phyloP scores from a whole-genome alignment of 2,113 vertebrate species.

The Stegostoma tigrinum region DNA sequence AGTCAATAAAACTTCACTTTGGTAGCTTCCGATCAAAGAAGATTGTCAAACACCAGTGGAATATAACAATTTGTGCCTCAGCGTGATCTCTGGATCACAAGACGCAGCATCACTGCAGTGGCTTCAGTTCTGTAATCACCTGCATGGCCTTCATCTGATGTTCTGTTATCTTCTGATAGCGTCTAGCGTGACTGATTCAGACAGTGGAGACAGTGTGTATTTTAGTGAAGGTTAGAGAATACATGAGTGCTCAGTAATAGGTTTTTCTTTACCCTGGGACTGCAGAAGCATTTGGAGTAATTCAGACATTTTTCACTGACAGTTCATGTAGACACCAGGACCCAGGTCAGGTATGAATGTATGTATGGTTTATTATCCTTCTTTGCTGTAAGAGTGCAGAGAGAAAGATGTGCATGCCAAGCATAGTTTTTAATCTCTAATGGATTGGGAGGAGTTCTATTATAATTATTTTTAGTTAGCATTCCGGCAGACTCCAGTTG shows the following conservation, averaged over 20 bases:
- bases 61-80: not conserved
- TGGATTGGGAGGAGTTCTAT: not conserved
- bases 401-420: conserved; percentile 3
- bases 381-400: not conserved
- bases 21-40: not conserved
- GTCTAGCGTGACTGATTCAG: not conserved
- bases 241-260: not conserved
- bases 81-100: not conserved
- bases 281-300: not conserved
- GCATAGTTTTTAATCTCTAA: not conserved
- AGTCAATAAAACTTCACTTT: not conserved
- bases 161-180: not conserved
- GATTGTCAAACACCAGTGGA: not conserved
- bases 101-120: not conserved
- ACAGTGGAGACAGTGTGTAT: not conserved
- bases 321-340: not conserved
- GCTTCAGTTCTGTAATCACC: conserved; percentile 20
- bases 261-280: not conserved
- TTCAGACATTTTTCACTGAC: not conserved
- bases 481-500: not conserved
- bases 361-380: not conserved
- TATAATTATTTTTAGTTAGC: not conserved
- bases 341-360: not conserved
- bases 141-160: conserved; percentile 3
- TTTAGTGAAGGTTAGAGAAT: conserved; percentile 31